Conservation (phyloP, 1,140 invertebrate species). For the Caerostris darwini region DNA sequence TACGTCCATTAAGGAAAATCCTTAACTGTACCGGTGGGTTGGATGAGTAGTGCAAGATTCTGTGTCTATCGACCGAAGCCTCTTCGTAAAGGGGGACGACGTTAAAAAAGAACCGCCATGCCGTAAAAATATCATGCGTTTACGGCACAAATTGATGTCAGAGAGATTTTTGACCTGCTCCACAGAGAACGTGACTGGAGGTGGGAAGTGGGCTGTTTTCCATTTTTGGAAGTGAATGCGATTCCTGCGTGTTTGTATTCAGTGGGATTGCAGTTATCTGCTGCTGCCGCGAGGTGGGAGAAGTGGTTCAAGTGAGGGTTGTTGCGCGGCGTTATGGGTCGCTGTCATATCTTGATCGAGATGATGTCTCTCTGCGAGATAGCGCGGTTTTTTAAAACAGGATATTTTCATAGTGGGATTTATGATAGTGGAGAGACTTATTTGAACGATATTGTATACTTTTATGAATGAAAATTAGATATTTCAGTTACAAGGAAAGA, state of each 20-base stretch:
- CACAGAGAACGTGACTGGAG: conserved; percentile 49
- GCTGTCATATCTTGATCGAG: conserved; percentile 9
- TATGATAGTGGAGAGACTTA: background rate
- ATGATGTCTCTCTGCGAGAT: conserved; percentile 26
- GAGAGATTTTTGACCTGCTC: conserved; percentile 68
- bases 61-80: conserved; percentile 59
- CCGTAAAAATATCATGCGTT: conserved; percentile 65
- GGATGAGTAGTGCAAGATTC: background rate
- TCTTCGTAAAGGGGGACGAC: conserved; percentile 13
- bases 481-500: no score
- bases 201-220: background rate
- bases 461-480: no score
- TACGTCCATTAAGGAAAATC: conserved; percentile 69
- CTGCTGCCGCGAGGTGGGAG: background rate
- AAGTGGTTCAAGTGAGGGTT: background rate
- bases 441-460: no score
- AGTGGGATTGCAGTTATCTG: conserved; percentile 7
- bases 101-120: conserved; percentile 38
- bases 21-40: conserved; percentile 3
- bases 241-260: conserved; percentile 1
- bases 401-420: background rate
- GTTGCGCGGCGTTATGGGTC: background rate
- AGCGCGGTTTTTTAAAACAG: no score
- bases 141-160: conserved; percentile 70
- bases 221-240: background rate